Conservation (phyloP, 2,113 vertebrate genomes). For the Mystacornis crossleyi region DNA sequence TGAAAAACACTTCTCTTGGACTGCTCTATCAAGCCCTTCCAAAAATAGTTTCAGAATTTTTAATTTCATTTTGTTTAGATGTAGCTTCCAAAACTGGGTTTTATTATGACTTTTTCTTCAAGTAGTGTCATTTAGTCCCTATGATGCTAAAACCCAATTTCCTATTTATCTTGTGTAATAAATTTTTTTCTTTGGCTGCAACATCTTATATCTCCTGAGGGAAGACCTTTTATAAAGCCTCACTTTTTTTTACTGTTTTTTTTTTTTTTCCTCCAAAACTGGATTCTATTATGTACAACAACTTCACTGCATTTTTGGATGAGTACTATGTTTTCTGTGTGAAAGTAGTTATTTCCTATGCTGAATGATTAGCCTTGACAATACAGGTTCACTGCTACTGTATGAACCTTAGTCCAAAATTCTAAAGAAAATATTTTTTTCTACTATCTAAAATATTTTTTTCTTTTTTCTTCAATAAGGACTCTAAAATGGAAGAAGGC, state of each 20-base stretch:
- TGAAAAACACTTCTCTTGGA: not conserved
- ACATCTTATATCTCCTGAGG: not conserved
- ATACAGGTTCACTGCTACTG: not conserved
- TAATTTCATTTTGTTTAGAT: not conserved
- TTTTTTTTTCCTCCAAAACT: not conserved
- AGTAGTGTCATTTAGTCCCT: not conserved
- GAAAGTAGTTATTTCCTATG: not conserved
- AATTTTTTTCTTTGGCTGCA: not conserved
- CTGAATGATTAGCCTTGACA: not conserved
- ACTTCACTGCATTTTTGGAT: not conserved
- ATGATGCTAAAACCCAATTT: not conserved
- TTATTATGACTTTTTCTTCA: not conserved
- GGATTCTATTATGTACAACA: not conserved
- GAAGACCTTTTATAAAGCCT: not conserved
- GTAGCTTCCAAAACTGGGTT: not conserved
- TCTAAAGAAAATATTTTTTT: not conserved
- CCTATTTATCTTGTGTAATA: not conserved
- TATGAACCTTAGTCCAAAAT: not conserved
- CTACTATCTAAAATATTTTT: not conserved
- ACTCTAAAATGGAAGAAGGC: not conserved
- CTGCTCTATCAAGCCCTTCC: not conserved
- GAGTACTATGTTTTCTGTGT: not conserved
- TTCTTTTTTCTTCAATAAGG: no score
- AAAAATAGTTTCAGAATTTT: not conserved
- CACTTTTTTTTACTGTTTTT: accelerated